Conservation (phyloP, 2,113 vertebrate genomes). For the Siniperca knerii region DNA sequence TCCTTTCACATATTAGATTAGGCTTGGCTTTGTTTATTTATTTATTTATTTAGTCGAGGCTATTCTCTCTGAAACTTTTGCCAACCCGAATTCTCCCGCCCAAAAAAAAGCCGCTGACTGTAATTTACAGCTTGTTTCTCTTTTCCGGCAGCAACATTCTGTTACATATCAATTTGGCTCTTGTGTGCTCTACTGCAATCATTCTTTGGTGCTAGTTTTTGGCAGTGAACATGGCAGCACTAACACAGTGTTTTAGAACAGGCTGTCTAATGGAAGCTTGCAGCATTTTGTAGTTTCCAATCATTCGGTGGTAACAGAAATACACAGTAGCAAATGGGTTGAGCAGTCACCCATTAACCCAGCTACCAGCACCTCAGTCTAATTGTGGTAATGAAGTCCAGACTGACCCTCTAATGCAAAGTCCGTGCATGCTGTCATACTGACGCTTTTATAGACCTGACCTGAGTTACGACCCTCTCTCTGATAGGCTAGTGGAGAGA, state of each 20-base stretch:
- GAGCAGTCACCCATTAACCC: constrained; percentile 61
- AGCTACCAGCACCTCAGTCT: constrained; percentile 61
- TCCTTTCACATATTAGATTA: constrained; percentile 73
- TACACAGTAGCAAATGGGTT: constrained; percentile 58
- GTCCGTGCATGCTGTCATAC: constrained; percentile 52
- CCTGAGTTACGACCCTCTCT: constrained; percentile 72
- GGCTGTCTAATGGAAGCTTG: constrained; percentile 56
- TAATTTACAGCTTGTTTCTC: constrained; percentile 46
- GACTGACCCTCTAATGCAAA: constrained; percentile 75
- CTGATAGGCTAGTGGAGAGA: constrained; percentile 41
- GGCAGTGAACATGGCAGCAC: constrained; percentile 48
- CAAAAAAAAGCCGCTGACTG: constrained; percentile 16
- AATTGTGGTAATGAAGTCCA: constrained; percentile 80
- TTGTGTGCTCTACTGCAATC: constrained; percentile 41
- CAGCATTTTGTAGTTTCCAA: constrained; percentile 58
- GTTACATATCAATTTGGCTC: constrained; percentile 61
- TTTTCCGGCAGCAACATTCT: constrained; percentile 41
- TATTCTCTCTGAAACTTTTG: constrained; percentile 69
- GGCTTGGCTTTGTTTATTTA: constrained; percentile 66
- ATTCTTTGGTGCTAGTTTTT: constrained; percentile 57
- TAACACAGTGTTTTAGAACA: constrained; percentile 54
- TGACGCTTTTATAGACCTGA: constrained; percentile 76
- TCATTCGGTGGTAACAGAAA: constrained; percentile 59
- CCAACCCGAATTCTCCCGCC: background rate
- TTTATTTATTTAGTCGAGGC: constrained; percentile 54